Percentiles rank a stretch among this genome's conserved stretches.
Evolutionary conservation across 2,797 vertebrate species (phyloP).

Genomic region (Ctenosaura bakeri): DNA sequence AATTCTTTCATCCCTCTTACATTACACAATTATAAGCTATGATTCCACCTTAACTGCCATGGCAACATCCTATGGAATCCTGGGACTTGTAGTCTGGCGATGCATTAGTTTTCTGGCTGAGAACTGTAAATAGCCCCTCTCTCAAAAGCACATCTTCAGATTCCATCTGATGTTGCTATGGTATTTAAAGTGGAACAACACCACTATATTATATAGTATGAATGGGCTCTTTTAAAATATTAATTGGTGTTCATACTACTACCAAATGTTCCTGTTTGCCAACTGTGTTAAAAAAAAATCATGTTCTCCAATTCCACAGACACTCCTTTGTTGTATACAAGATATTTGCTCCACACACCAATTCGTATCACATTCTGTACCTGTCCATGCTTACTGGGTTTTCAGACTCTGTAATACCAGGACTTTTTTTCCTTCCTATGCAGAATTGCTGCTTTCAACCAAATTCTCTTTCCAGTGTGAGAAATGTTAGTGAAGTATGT

Average conservation of each 20-base stretch:
- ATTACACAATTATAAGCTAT: background rate
- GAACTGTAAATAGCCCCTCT: too few species aligned
- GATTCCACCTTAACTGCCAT: too few species aligned
- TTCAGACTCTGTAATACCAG: conserved; percentile 36
- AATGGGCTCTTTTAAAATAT: background rate
- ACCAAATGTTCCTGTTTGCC: conserved; percentile 35
- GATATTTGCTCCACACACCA: conserved; percentile 50
- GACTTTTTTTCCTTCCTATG: conserved; percentile 29
- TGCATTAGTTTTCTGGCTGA: too few species aligned
- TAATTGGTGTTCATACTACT: conserved; percentile 10
- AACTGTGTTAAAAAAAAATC: conserved; percentile 49
- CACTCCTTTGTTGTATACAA: conserved; percentile 40
- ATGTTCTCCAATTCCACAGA: conserved; percentile 45
- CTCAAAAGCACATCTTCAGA: too few species aligned
- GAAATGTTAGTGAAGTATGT: conserved; percentile 42
- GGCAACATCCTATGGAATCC: too few species aligned
- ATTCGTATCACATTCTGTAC: conserved; percentile 43
- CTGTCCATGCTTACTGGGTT: conserved; percentile 5
- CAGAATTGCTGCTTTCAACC: conserved; percentile 50
- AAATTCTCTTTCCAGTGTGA: conserved; percentile 31
- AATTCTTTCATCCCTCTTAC: background rate
- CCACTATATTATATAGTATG: too few species aligned
- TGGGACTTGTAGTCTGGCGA: too few species aligned
- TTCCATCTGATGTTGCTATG: too few species aligned
- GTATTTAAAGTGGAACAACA: too few species aligned